phyloP scores from a whole-genome alignment of 1,140 invertebrate species.

The Sinonovacula constricta region DNA sequence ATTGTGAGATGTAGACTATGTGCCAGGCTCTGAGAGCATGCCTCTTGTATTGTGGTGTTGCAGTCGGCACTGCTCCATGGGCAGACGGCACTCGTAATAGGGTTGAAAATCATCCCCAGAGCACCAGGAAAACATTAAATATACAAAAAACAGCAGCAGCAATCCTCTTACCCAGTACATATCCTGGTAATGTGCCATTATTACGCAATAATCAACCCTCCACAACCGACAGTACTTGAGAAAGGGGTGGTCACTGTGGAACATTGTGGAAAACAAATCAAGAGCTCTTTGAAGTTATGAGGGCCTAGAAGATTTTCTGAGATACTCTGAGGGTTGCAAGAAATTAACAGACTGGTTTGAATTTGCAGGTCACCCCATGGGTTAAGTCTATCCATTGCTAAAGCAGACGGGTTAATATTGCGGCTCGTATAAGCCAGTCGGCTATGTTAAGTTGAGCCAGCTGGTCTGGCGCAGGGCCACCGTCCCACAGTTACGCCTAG shows the following conservation, averaged over 20 bases:
- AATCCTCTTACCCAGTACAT: slow-evolving; percentile 24
- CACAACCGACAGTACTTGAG: slow-evolving; percentile 39
- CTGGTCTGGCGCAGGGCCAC: slow-evolving; percentile 47
- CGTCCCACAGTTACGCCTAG: slow-evolving; percentile 18
- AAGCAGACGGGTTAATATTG: slow-evolving; percentile 22
- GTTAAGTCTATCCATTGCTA: slow-evolving; percentile 39
- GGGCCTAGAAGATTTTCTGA: slow-evolving; percentile 31
- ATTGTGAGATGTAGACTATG: too few relatives aligned
- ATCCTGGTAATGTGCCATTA: slow-evolving; percentile 42
- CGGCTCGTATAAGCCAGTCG: slow-evolving; percentile 3
- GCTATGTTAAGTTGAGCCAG: slow-evolving; percentile 41
- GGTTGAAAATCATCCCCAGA: slow-evolving; percentile 32
- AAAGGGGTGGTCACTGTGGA: slow-evolving; percentile 41
- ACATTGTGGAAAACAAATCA: slow-evolving; percentile 31
- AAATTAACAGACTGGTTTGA: slow-evolving; percentile 43
- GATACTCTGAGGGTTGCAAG: slow-evolving; percentile 22
- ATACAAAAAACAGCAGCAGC: slow-evolving; percentile 17
- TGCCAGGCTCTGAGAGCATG: too few relatives aligned
- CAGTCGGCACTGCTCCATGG: too few relatives aligned
- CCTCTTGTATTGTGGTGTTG: too few relatives aligned
- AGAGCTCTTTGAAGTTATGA: slow-evolving; percentile 40
- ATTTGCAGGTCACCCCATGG: slow-evolving; percentile 38
- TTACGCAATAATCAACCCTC: slow-evolving; percentile 36
- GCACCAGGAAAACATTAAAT: slow-evolving; percentile 36
- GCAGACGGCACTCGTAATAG: background rate